Evolutionary conservation across 2,797 vertebrate genomes (phyloP).

Genomic region (Chiloscyllium punctatum): DNA sequence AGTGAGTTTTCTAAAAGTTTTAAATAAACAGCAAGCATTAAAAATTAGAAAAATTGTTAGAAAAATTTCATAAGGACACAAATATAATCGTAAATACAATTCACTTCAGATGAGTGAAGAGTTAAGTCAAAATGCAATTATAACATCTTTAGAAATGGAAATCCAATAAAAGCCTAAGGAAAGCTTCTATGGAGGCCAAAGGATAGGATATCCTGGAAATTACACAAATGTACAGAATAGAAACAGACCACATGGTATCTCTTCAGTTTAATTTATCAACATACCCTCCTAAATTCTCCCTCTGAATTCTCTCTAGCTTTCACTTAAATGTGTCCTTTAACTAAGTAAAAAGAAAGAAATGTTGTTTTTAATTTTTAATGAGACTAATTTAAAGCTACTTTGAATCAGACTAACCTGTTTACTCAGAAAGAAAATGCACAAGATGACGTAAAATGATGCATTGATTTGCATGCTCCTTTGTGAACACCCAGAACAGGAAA

Average conservation of each 20-base stretch:
- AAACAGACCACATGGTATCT: background rate
- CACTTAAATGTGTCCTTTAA: background rate
- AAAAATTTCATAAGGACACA: background rate
- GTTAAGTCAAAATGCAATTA: background rate
- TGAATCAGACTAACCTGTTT: background rate
- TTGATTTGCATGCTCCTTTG: background rate
- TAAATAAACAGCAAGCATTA: background rate
- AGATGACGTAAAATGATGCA: background rate
- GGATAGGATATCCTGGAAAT: background rate
- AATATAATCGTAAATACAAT: background rate
- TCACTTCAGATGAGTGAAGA: background rate
- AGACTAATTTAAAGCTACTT: no score
- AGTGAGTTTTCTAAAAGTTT: background rate
- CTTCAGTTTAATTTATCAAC: background rate
- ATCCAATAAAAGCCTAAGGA: background rate
- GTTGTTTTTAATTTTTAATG: background rate
- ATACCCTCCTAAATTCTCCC: background rate
- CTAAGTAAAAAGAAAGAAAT: background rate
- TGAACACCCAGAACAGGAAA: background rate
- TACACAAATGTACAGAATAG: background rate
- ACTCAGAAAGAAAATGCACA: background rate
- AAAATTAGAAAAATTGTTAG: background rate
- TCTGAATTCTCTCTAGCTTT: background rate
- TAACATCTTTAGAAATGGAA: background rate
- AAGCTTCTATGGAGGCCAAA: background rate